Evolutionary conservation across 2,113 vertebrate genomes (phyloP).

Genomic region (Dromaius novaehollandiae): DNA sequence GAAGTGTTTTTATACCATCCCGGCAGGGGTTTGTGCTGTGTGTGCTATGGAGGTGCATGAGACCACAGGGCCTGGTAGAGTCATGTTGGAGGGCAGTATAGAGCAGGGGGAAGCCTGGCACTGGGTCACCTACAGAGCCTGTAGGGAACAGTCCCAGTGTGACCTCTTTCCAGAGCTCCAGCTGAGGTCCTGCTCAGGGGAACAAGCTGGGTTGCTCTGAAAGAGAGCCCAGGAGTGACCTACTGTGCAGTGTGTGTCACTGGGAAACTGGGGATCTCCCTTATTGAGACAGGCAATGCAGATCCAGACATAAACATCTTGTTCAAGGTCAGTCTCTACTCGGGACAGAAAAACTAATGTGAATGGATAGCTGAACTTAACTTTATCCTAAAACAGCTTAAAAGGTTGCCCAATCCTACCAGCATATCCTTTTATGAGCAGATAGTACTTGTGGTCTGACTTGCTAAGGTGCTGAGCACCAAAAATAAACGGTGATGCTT

Average conservation of each 20-base stretch:
- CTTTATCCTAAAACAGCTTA: background rate
- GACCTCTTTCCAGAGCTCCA: no score
- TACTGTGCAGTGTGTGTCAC: background rate
- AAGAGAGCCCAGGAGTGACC: background rate
- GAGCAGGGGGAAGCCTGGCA: background rate
- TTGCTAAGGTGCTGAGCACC: background rate
- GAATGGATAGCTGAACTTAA: background rate
- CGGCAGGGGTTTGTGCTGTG: background rate
- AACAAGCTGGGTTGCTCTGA: background rate
- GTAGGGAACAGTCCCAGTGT: no score
- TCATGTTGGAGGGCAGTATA: no score
- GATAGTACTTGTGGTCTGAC: background rate
- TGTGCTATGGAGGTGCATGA: background rate
- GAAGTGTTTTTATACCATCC: background rate
- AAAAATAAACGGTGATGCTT: background rate
- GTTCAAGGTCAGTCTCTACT: background rate
- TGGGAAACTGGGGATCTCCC: background rate
- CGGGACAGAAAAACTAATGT: no score
- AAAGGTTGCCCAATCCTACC: background rate
- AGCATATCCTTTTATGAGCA: background rate
- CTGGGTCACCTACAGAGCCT: background rate
- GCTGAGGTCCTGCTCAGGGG: background rate
- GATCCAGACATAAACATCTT: background rate
- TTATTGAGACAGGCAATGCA: background rate
- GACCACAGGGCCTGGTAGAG: background rate